A percentile compares a stretch with the other conserved stretches of the same genome.
These are phyloP conservation scores for Glaucomys volans DNA, from an alignment of 2,113 vertebrate genomes.

Conservation along the genomic window DNA sequence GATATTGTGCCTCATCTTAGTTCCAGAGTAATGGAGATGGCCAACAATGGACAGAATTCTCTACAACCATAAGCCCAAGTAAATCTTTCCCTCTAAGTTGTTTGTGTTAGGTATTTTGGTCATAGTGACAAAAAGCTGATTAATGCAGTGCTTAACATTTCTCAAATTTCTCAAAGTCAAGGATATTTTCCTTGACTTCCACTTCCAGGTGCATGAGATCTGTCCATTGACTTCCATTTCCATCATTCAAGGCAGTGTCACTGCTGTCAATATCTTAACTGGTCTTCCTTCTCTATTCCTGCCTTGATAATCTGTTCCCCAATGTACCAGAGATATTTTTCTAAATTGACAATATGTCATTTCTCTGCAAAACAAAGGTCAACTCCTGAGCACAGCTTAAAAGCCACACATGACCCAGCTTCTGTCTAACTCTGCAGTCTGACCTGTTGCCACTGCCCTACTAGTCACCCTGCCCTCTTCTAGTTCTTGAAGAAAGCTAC, in stretches of 20 bases:
- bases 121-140: too few relatives aligned
- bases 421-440: neutral
- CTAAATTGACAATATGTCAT: neutral
- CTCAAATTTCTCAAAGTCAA: neutral
- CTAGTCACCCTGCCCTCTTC: neutral
- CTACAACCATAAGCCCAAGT: too few relatives aligned
- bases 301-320: neutral
- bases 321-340: neutral
- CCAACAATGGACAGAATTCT: too few relatives aligned
- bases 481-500: neutral
- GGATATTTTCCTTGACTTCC: neutral
- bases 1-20: too few relatives aligned
- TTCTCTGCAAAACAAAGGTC: constrained; percentile 22
- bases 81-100: too few relatives aligned
- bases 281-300: neutral
- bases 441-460: neutral
- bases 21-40: too few relatives aligned
- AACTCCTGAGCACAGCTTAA: constrained; percentile 10
- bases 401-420: neutral
- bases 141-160: neutral
- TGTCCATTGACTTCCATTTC: neutral
- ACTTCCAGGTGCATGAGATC: neutral
- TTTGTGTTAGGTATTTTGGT: too few relatives aligned
- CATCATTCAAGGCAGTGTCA: neutral
- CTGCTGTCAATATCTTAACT: neutral